A percentile compares a stretch with the other conserved stretches of the same genome.
Evolutionary conservation across 2,888 invertebrate species (phyloP).

Genomic region (Dasysyrphus albostriatus): DNA sequence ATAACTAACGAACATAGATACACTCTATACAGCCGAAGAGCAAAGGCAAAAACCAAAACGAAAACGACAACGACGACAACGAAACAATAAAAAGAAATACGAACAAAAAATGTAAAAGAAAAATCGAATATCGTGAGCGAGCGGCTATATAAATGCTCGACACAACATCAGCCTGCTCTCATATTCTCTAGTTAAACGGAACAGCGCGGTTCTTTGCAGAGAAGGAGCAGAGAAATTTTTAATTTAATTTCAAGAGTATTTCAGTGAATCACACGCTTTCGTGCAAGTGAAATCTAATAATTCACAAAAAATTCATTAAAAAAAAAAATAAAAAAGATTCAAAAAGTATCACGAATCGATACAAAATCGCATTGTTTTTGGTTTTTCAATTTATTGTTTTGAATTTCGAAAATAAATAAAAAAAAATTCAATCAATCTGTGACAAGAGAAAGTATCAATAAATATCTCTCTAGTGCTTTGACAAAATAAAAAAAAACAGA

Average conservation of each 20-base stretch:
- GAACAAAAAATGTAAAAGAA: not conserved
- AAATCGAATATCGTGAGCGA: constrained; percentile 46
- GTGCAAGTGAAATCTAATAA: constrained; percentile 66
- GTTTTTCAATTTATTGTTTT: constrained; percentile 40
- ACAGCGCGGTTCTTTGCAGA: constrained; percentile 69
- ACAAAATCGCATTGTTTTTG: constrained; percentile 39
- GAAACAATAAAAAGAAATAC: not conserved
- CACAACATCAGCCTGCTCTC: constrained; percentile 71
- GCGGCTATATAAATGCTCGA: constrained; percentile 73
- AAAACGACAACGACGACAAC: not conserved
- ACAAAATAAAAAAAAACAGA: constrained; percentile 16
- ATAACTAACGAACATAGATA: not conserved
- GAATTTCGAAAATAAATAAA: constrained; percentile 30
- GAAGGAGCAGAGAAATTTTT: constrained; percentile 60
- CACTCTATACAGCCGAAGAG: not conserved
- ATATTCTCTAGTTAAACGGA: constrained; percentile 76
- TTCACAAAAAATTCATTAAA: not conserved
- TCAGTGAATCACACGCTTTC: constrained; percentile 71
- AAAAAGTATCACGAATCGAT: constrained; percentile 11
- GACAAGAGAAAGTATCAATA: constrained; percentile 57
- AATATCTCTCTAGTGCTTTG: constrained; percentile 27
- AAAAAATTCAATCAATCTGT: constrained; percentile 40
- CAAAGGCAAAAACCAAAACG: constrained; percentile 46
- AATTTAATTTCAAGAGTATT: constrained; percentile 43
- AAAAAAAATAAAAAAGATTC: not conserved